A percentile compares a stretch with the other conserved stretches of the same genome.
phyloP scores from a whole-genome alignment of 2,888 invertebrate species.

The Caenorhabditis panamensis region DNA sequence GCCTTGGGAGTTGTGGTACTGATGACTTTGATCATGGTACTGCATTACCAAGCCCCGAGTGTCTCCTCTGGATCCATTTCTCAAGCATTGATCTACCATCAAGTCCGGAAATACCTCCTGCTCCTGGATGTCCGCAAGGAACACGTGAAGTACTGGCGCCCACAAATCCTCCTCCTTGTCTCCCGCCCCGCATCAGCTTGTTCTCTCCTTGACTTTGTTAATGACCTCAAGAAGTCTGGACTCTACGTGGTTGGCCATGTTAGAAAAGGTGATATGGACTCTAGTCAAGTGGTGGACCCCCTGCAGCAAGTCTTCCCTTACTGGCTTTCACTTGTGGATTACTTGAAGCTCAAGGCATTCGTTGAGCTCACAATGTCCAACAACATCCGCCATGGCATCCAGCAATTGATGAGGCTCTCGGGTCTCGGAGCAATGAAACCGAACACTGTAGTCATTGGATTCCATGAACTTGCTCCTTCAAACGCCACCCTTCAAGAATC shows the following conservation, averaged over 20 bases:
- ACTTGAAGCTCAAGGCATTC: constrained; percentile 94
- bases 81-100: constrained; percentile 97
- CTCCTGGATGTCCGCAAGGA: constrained; percentile 95
- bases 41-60: constrained; percentile 86
- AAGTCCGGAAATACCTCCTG: constrained; percentile 92
- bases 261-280: constrained; percentile 81
- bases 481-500: constrained; percentile 87
- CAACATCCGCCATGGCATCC: constrained; percentile 91
- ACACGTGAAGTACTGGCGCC: constrained; percentile 96
- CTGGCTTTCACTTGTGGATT: constrained; percentile 95
- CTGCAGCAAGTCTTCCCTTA: constrained; percentile 88
- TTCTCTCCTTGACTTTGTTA: constrained; percentile 95
- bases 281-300: constrained; percentile 85
- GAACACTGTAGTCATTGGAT: constrained; percentile 95
- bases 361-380: constrained; percentile 92
- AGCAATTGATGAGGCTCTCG: constrained; percentile 86
- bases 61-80: constrained; percentile 97
- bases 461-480: constrained; percentile 88
- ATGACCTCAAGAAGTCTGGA: constrained; percentile 94
- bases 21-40: constrained; percentile 89
- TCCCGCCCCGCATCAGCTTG: constrained; percentile 92
- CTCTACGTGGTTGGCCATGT: constrained; percentile 90
- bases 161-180: constrained; percentile 94
- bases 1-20: constrained; percentile 91
- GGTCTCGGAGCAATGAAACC: constrained; percentile 99